Conservation (phyloP, 1,140 invertebrate species). For the Drosophila prosaltans region DNA sequence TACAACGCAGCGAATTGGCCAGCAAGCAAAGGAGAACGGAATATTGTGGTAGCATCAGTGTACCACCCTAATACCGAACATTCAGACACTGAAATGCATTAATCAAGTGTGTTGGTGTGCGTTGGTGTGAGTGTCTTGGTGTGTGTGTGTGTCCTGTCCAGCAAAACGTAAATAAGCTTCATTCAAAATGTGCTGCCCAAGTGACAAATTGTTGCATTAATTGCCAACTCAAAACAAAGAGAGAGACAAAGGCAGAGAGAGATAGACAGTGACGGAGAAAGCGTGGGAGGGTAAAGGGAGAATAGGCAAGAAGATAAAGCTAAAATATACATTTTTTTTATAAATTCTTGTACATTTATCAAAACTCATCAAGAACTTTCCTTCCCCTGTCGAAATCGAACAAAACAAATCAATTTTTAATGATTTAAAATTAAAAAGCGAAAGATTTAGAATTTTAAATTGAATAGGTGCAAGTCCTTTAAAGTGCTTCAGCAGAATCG, state of each 20-base stretch:
- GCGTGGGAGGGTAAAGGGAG: background rate
- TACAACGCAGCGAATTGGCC: slow-evolving; percentile 64
- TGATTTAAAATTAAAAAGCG: no score
- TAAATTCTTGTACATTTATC: background rate
- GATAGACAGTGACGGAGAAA: background rate
- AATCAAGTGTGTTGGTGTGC: slow-evolving; percentile 33
- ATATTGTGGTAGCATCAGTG: background rate
- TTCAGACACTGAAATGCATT: slow-evolving; percentile 32
- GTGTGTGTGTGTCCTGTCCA: slow-evolving; percentile 9
- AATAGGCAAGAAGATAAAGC: background rate
- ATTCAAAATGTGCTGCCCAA: slow-evolving; percentile 70
- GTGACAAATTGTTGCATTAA: slow-evolving; percentile 48
- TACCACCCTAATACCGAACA: background rate
- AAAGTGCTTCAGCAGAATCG: no score
- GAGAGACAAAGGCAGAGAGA: slow-evolving; percentile 14
- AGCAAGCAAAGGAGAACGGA: slow-evolving; percentile 23
- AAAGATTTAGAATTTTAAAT: no score
- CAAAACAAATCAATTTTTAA: no score
- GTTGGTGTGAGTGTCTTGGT: background rate
- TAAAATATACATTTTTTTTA: background rate
- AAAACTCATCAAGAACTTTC: background rate
- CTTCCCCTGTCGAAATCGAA: no score
- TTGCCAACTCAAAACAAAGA: slow-evolving; percentile 15
- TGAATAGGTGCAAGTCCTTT: no score
- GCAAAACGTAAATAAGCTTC: slow-evolving; percentile 66